Base-by-base conservation (phyloP, 2,888 invertebrate genomes). In the Diachrysia chrysitis region DNA sequence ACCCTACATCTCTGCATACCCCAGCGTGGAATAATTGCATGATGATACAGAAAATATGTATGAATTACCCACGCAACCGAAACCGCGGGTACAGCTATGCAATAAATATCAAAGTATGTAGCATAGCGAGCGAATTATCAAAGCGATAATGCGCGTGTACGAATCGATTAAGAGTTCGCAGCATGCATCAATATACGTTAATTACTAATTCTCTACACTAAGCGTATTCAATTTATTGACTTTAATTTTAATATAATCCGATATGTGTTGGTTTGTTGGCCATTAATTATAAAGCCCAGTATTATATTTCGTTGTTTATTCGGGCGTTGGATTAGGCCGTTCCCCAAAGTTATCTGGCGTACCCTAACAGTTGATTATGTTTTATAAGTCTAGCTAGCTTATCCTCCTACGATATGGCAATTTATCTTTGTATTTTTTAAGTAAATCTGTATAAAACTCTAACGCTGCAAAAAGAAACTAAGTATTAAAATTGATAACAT, bases 121-220 rank as follows among this genome's bases (percentile, higher is more conserved):
- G 42, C 60, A 66, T 62, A 57, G 23, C 16, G 42, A 51, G 55
- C 58, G 65, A 73, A 66, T 72, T 72, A 71, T 59, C 63, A 48
- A 46, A 29, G 29, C 71, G 71, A 69, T 78, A 78, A 83, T 62
- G 67, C 63, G 73, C 79, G 75, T 73, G 69, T 29, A 12, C 29
- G 35, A 80, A 83, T 79, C 73, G 75, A 83, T 83, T 83, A 76
- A 29, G 57, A 42, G 37, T 63, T 48, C 60, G 64, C 65, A 68
- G 58, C 64, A 48, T 69, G 71, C 69, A 63, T 63, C 58, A 63
- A 71, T 69, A 67, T 82, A 71, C 66, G 66, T 65, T 79, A 79
- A 81, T 78, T 73, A 70, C 48, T 73, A 48, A 79, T 82, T 79
- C 63, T 78, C 64, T 75, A 82, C 75, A 73, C 64, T 29, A 48